phyloP scores from a whole-genome alignment of 2,797 vertebrate genomes.

The Sebastes wilsoni region DNA sequence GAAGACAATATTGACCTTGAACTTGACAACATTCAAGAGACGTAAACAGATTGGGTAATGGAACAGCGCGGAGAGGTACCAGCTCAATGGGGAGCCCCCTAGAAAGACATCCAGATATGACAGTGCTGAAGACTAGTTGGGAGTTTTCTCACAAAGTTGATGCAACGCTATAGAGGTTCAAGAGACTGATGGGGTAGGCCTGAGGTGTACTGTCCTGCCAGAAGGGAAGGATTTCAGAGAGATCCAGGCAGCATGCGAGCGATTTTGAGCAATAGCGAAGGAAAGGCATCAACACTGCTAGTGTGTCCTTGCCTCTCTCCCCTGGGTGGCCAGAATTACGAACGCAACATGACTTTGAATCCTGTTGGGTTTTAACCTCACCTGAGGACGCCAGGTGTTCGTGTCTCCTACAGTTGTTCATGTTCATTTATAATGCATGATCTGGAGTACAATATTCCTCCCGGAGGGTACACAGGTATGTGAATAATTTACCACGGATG shows the following conservation, averaged over 20 bases:
- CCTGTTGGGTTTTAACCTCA: constrained; percentile 62
- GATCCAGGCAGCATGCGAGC: constrained; percentile 7
- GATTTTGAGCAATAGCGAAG: background rate
- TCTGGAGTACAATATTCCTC: constrained; percentile 49
- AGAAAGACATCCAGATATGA: constrained; percentile 31
- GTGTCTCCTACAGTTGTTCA: constrained; percentile 42
- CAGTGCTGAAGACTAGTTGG: constrained; percentile 13
- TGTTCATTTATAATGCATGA: constrained; percentile 71
- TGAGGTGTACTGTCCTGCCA: constrained; percentile 28
- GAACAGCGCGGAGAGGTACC: background rate
- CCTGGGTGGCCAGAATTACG: constrained; percentile 41
- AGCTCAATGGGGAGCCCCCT: constrained; percentile 1
- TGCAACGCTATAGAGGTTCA: constrained; percentile 36
- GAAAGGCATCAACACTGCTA: background rate
- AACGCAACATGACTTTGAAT: constrained; percentile 63
- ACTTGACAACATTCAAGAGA: constrained; percentile 24
- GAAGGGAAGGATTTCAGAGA: constrained; percentile 24
- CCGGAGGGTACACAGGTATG: constrained; percentile 52
- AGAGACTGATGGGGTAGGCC: constrained; percentile 33
- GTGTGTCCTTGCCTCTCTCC: constrained; percentile 44
- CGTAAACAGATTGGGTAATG: constrained; percentile 9
- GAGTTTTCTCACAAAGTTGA: constrained; percentile 40
- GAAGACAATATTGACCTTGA: constrained; percentile 51
- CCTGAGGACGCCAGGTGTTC: constrained; percentile 55
- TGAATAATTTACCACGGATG: constrained; percentile 69